phyloP scores from a whole-genome alignment of 1,140 invertebrate species.

The Tetramorium simillimum region DNA sequence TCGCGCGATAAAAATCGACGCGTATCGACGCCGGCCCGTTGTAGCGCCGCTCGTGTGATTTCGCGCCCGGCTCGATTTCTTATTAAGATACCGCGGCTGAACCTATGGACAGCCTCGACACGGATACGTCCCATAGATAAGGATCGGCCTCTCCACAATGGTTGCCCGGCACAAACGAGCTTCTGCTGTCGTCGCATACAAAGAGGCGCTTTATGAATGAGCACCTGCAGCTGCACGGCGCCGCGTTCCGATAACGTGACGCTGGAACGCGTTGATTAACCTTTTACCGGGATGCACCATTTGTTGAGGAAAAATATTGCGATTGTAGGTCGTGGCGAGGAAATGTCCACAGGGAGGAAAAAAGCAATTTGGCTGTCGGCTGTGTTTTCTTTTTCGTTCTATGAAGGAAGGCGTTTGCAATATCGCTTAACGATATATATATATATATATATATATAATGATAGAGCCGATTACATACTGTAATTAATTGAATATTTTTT shows the following conservation, averaged over 20 bases:
- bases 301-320: slow-evolving; percentile 39
- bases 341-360: background rate
- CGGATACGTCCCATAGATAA: slow-evolving; percentile 69
- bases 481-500: background rate
- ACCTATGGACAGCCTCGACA: slow-evolving; percentile 68
- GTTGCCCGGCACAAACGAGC: slow-evolving; percentile 64
- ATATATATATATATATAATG: background rate
- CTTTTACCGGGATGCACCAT: slow-evolving; percentile 12
- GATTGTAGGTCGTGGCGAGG: background rate
- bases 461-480: background rate
- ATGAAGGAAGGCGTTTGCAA: background rate
- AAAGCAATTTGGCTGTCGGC: background rate
- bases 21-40: slow-evolving; percentile 15
- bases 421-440: background rate
- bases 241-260: slow-evolving; percentile 42
- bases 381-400: background rate
- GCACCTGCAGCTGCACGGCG: slow-evolving; percentile 49
- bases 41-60: slow-evolving; percentile 13
- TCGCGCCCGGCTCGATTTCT: slow-evolving; percentile 51
- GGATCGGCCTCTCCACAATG: slow-evolving; percentile 70
- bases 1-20: slow-evolving; percentile 55
- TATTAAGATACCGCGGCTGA: slow-evolving; percentile 66
- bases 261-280: slow-evolving; percentile 57
- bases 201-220: slow-evolving; percentile 70
- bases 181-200: slow-evolving; percentile 67